Percentiles rank a stretch among this genome's conserved stretches.
Evolutionary conservation across 1,140 invertebrate genomes (phyloP).

Genomic region (Pararge aegeria): DNA sequence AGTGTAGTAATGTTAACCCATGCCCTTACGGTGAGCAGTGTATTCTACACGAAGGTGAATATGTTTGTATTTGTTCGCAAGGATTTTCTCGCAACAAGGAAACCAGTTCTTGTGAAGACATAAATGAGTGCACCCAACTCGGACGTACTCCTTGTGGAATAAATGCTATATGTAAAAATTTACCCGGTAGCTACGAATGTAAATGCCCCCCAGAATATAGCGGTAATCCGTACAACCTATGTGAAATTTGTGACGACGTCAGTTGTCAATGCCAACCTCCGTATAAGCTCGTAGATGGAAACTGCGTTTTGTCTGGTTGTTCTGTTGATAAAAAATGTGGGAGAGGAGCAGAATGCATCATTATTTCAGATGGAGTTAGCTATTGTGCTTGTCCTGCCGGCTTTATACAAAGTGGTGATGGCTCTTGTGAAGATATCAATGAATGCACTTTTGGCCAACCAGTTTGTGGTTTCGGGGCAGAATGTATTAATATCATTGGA

Average conservation of each 20-base stretch:
- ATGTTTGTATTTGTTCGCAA: conserved; percentile 92
- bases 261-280: conserved; percentile 93
- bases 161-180: conserved; percentile 94
- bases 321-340: conserved; percentile 88
- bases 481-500: conserved; percentile 90
- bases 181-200: conserved; percentile 96
- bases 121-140: conserved; percentile 91
- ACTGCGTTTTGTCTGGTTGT: conserved; percentile 92
- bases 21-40: conserved; percentile 92
- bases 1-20: conserved; percentile 87
- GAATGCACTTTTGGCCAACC: conserved; percentile 89
- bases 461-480: conserved; percentile 91
- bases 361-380: conserved; percentile 93
- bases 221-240: conserved; percentile 92
- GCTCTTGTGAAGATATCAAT: conserved; percentile 90
- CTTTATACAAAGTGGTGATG: conserved; percentile 85
- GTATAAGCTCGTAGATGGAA: conserved; percentile 89
- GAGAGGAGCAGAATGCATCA: conserved; percentile 91
- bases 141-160: conserved; percentile 89
- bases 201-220: conserved; percentile 92
- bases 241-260: conserved; percentile 91
- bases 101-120: conserved; percentile 89
- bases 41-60: conserved; percentile 87
- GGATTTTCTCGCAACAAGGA: conserved; percentile 88
- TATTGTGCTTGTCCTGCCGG: conserved; percentile 94